Percentiles rank a stretch among this genome's conserved stretches.
phyloP scores from a whole-genome alignment of 2,888 invertebrate species.

The Melanophora roralis region DNA sequence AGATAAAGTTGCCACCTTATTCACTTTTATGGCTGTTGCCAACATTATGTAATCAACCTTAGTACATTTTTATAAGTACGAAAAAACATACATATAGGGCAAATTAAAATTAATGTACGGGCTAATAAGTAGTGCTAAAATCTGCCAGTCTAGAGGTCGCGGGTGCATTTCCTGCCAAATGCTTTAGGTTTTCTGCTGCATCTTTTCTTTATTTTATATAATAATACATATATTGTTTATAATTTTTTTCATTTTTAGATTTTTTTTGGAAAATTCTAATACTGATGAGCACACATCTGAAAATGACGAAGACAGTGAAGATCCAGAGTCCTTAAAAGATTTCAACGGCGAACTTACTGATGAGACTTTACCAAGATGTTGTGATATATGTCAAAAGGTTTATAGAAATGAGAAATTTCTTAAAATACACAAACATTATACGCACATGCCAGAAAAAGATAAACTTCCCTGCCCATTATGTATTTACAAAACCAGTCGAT shows the following conservation, averaged over 20 bases:
- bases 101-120: too few relatives aligned
- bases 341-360: neutral
- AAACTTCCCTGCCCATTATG: constrained; percentile 52
- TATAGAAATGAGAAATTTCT: constrained; percentile 43
- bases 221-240: neutral
- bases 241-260: constrained; percentile 17
- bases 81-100: too few relatives aligned
- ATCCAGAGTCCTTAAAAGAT: constrained; percentile 26
- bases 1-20: too few relatives aligned
- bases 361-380: constrained; percentile 36
- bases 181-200: too few relatives aligned
- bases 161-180: too few relatives aligned
- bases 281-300: constrained; percentile 16
- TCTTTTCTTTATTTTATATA: neutral
- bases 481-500: constrained; percentile 45
- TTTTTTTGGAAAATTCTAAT: neutral
- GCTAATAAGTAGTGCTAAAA: too few relatives aligned
- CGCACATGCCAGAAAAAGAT: constrained; percentile 51
- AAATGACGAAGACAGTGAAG: constrained; percentile 20
- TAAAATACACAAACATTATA: constrained; percentile 50
- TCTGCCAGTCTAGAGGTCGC: too few relatives aligned
- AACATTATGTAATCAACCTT: too few relatives aligned
- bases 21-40: too few relatives aligned
- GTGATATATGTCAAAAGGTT: constrained; percentile 54
- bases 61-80: too few relatives aligned